A percentile compares a stretch with the other conserved stretches of the same genome.
Evolutionary conservation across 2,797 vertebrate species (phyloP).

Genomic region (Lepus townsendii): DNA sequence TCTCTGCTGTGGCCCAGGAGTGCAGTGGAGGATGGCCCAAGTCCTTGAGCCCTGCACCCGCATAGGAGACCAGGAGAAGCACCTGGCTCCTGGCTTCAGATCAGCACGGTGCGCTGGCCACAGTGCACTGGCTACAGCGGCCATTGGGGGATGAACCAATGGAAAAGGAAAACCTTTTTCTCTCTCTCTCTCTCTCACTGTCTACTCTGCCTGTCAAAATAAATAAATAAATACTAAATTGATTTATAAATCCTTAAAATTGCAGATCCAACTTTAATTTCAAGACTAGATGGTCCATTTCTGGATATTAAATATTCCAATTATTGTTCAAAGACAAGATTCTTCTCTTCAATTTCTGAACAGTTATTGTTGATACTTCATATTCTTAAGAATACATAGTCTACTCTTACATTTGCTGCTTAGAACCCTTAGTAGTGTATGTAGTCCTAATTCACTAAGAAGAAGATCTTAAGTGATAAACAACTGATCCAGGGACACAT

Average conservation of each 20-base stretch:
- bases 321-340: neutral
- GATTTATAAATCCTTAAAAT: neutral
- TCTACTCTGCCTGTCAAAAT: too few species aligned
- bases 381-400: neutral
- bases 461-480: neutral
- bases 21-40: too few species aligned
- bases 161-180: too few species aligned
- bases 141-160: too few species aligned
- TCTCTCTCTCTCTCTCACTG: too few species aligned
- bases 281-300: neutral
- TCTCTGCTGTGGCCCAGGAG: too few species aligned
- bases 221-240: neutral
- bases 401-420: neutral
- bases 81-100: too few species aligned
- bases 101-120: too few species aligned
- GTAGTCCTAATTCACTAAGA: neutral
- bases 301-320: neutral
- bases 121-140: too few species aligned
- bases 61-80: too few species aligned
- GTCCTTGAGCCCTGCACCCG: too few species aligned
- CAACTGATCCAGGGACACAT: neutral
- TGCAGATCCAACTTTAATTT: slow-evolving; percentile 43
- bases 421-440: neutral
- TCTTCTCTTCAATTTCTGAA: neutral
- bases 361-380: neutral